Conservation (phyloP, 2,797 vertebrate genomes). For the Merluccius polli region DNA sequence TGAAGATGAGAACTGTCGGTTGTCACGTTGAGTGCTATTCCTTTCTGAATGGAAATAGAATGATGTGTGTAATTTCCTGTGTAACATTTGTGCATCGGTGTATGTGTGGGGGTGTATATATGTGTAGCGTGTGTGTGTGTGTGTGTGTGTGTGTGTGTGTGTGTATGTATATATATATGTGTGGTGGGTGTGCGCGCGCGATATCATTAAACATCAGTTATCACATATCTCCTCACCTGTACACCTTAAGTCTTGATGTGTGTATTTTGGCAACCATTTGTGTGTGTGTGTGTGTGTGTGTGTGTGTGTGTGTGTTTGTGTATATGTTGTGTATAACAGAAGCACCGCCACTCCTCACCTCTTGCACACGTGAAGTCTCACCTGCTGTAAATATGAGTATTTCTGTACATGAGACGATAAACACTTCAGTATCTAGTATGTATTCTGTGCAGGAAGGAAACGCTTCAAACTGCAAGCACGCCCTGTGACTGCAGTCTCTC, state of each 20-base stretch:
- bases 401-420: neutral
- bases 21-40: conserved; percentile 3
- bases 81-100: neutral
- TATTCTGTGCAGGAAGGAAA: neutral
- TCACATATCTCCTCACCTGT: neutral
- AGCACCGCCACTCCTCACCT: neutral
- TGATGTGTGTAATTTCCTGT: conserved; percentile 5
- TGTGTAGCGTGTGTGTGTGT: neutral
- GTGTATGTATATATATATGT: too few relatives aligned
- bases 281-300: neutral
- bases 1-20: conserved; percentile 17
- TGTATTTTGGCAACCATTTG: neutral
- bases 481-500: neutral
- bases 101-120: neutral
- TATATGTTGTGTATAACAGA: neutral
- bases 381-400: neutral
- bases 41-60: conserved; percentile 8
- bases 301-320: neutral
- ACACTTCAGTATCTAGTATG: neutral
- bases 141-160: neutral
- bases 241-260: neutral
- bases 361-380: too few relatives aligned
- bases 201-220: neutral
- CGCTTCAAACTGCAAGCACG: neutral
- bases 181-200: too few relatives aligned